A percentile compares a stretch with the other conserved stretches of the same genome.
phyloP scores from a whole-genome alignment of 2,797 vertebrate genomes.

The Gymnodraco acuticeps region DNA sequence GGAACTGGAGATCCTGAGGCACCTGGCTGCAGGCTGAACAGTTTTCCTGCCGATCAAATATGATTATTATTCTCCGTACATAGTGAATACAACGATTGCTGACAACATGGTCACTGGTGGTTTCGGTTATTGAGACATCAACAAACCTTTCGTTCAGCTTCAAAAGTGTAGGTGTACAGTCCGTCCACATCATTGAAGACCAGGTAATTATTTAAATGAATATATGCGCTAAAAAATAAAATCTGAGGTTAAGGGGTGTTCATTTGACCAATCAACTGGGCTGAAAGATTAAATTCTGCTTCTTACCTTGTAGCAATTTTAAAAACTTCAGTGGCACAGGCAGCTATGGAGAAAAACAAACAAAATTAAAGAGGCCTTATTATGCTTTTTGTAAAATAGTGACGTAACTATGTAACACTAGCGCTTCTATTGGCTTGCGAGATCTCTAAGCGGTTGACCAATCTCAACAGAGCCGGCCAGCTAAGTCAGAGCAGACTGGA shows the following conservation, averaged over 20 bases:
- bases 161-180: constrained; percentile 95
- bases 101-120: neutral
- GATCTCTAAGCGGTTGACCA: too few species aligned
- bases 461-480: too few species aligned
- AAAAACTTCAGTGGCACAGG: constrained; percentile 96
- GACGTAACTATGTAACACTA: too few species aligned
- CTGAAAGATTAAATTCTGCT: neutral
- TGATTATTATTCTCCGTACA: neutral
- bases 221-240: constrained; percentile 89
- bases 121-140: neutral
- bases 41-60: constrained; percentile 86
- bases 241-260: neutral
- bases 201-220: constrained; percentile 97
- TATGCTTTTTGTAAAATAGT: too few species aligned
- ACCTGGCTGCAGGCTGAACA: constrained; percentile 97
- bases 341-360: constrained; percentile 83
- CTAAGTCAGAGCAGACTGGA: too few species aligned
- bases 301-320: constrained; percentile 97
- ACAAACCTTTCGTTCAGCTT: constrained; percentile 96
- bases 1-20: constrained; percentile 94
- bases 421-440: too few species aligned
- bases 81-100: neutral
- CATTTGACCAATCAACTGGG: neutral
- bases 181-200: constrained; percentile 98
- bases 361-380: neutral